Base-by-base conservation (phyloP, 2,797 vertebrate species). In the Smutsia gigantea region DNA sequence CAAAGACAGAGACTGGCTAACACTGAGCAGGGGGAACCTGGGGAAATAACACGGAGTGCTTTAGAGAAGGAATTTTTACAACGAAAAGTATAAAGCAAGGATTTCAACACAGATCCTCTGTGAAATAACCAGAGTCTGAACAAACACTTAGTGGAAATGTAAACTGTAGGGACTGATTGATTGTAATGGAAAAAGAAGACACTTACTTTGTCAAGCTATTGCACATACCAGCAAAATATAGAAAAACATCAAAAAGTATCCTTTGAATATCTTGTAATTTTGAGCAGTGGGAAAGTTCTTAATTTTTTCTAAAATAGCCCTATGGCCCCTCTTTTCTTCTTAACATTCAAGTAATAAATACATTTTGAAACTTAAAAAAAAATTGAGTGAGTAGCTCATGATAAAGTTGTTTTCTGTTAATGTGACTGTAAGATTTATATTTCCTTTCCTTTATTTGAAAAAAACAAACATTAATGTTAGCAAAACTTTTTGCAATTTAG, bases 261-360 rank as follows among this genome's bases (percentile, higher is more conserved):
- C 23, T 95, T 55, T 8, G 14, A n/a, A 34, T 87, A 77, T 21
- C 75, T 91, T 64, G 10, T 37, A 42, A 87, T 71, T 94, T 90
- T 95, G 84, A 84, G 5, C 34, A 89, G 21, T 79, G 18, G 25
- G 11, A 75, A 93, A 83, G 34, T 74, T 75, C 13, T 14, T 82
- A 91, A 93, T 69, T 92, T 91, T 96, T 96, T 84, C 59, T 91
- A 68, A 90, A 85, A 66, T 46, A 87, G 53, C 29, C 59, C 29
- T 31, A 46, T 49, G 42, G 51, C 19, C n/a, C 19, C 18, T 71
- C 31, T 92, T 87, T 79, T 88, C 27, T 79, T 87, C 57, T 34
- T 42, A 96, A 90, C 2, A 64, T 82, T 81, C 46, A 81, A 95
- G 49, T 94, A 46, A 68, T 39, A 81, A 46, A 68, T 39, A 81